These are phyloP conservation scores for Drosophila nikananu DNA, from an alignment of 1,140 invertebrate species.

Conservation along the genomic window DNA sequence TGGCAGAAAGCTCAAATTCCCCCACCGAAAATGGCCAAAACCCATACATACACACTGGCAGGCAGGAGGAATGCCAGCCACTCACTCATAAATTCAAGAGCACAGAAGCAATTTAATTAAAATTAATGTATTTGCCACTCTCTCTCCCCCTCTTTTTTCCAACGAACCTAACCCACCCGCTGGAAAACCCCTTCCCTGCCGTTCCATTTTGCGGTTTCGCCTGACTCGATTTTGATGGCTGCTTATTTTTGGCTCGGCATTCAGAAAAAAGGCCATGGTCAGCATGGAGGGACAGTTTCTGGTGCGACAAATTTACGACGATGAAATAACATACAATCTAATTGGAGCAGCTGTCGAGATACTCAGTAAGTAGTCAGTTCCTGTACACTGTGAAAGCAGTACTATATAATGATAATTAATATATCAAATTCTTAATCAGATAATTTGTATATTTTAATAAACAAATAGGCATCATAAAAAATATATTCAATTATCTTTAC, in stretches of 20 bases:
- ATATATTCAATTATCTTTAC: neutral
- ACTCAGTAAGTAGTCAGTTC: conserved; percentile 89
- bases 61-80: conserved; percentile 33
- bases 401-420: neutral
- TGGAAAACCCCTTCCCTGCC: conserved; percentile 28
- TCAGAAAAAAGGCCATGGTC: conserved; percentile 95
- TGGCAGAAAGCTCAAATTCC: conserved; percentile 8
- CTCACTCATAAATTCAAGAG: conserved; percentile 62
- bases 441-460: no score
- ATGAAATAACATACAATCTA: conserved; percentile 97
- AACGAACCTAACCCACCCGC: conserved; percentile 3
- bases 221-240: conserved; percentile 59
- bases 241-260: conserved; percentile 43
- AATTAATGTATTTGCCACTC: conserved; percentile 76
- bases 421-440: neutral
- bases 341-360: conserved; percentile 96
- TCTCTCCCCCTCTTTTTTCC: conserved; percentile 6
- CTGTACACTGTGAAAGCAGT: neutral
- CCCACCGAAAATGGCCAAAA: conserved; percentile 25
- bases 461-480: neutral
- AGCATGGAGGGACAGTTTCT: conserved; percentile 98
- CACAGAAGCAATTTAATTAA: conserved; percentile 81
- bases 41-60: conserved; percentile 15
- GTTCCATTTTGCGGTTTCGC: conserved; percentile 43
- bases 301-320: conserved; percentile 97